Percentiles rank a stretch among this genome's conserved stretches.
Evolutionary conservation across 2,888 invertebrate genomes (phyloP).

Genomic region (Caenorhabditis sinica): DNA sequence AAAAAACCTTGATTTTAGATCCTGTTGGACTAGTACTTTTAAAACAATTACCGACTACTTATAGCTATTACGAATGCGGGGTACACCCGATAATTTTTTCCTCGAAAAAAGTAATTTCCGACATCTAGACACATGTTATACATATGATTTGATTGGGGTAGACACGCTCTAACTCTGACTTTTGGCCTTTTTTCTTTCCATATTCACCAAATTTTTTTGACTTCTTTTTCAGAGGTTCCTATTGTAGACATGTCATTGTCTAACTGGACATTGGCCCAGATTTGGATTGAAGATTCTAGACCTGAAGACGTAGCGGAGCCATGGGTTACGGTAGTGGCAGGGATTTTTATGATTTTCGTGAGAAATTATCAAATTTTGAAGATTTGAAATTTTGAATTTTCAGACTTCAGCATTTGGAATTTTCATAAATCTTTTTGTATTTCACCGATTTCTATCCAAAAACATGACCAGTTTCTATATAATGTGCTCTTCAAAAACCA

Average conservation of each 20-base stretch:
- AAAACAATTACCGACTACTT: too few species aligned
- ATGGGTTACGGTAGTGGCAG: conserved; percentile 52
- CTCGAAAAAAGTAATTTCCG: background rate
- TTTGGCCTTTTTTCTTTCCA: too few species aligned
- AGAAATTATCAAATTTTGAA: background rate
- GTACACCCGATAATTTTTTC: background rate
- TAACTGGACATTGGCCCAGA: conserved; percentile 31
- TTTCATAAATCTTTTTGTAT: conserved; percentile 33
- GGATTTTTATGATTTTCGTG: conserved; percentile 54
- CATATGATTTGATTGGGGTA: background rate
- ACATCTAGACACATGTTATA: background rate
- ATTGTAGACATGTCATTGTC: conserved; percentile 44
- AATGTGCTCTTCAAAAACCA: conserved; percentile 60
- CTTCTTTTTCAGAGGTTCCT: background rate
- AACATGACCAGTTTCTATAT: conserved; percentile 63
- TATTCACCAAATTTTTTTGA: background rate
- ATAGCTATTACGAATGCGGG: too few species aligned
- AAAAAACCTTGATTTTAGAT: background rate
- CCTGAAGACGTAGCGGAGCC: conserved; percentile 60
- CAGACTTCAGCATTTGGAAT: conserved; percentile 48
- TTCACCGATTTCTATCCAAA: conserved; percentile 37
- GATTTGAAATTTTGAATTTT: background rate
- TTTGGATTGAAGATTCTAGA: conserved; percentile 59
- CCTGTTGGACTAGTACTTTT: background rate
- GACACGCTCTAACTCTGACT: background rate